These are phyloP conservation scores for Anarsia innoxiella DNA, from an alignment of 2,888 invertebrate genomes.

Conservation along the genomic window DNA sequence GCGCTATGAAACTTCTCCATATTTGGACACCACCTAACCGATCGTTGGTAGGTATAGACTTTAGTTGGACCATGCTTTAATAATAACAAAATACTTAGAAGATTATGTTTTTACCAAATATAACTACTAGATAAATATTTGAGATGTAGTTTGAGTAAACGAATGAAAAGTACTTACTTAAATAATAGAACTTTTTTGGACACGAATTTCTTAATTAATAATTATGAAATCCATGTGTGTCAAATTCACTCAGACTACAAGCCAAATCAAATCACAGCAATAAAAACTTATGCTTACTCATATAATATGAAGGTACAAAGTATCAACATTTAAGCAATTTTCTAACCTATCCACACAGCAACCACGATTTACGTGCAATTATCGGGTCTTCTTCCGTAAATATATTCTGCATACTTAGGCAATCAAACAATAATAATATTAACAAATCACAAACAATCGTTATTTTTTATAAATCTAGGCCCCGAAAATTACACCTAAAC, in stretches of 20 bases:
- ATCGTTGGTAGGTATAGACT: too few relatives aligned
- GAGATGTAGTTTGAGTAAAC: background rate
- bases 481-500: too few relatives aligned
- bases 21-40: too few relatives aligned
- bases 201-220: background rate
- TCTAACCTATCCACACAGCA: too few relatives aligned
- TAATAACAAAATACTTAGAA: slow-evolving; percentile 1
- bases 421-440: too few relatives aligned
- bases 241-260: slow-evolving; percentile 15
- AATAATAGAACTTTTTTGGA: background rate
- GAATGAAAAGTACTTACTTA: background rate
- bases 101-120: background rate
- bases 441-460: too few relatives aligned
- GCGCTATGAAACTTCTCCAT: too few relatives aligned
- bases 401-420: too few relatives aligned
- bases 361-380: too few relatives aligned
- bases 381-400: too few relatives aligned
- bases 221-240: background rate
- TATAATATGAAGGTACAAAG: slow-evolving; percentile 12
- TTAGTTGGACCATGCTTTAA: too few relatives aligned
- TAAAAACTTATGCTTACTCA: slow-evolving; percentile 17
- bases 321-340: background rate
- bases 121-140: slow-evolving; percentile 1
- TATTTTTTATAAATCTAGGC: too few relatives aligned
- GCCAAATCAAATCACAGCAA: slow-evolving; percentile 4